A percentile compares a stretch with the other conserved stretches of the same genome.
phyloP scores from a whole-genome alignment of 2,888 invertebrate species.

The Desoria tigrina region DNA sequence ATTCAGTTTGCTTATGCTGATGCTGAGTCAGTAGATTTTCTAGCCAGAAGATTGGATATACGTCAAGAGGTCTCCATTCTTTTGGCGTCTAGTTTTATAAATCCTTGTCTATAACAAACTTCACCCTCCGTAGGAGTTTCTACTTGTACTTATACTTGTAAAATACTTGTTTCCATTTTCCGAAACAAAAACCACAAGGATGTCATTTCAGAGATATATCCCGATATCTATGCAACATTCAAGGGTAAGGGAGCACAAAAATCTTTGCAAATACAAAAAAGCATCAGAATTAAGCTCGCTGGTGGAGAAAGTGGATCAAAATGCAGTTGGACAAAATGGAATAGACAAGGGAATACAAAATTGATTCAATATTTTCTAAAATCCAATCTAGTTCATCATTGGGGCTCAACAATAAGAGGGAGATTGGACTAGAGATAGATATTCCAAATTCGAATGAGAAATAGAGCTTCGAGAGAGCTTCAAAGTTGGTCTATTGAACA shows the following conservation, averaged over 20 bases:
- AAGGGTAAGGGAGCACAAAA: too few relatives aligned
- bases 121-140: not conserved
- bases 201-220: not conserved
- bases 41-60: constrained; percentile 16
- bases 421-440: not conserved
- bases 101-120: not conserved
- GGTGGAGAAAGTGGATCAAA: too few relatives aligned
- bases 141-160: not conserved
- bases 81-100: constrained; percentile 6
- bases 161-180: not conserved
- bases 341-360: constrained; percentile 1
- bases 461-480: not conserved
- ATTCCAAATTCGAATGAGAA: not conserved
- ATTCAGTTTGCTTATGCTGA: constrained; percentile 7
- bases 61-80: constrained; percentile 12
- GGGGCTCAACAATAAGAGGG: not conserved
- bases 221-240: too few relatives aligned
- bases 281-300: too few relatives aligned
- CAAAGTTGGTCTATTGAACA: constrained; percentile 10
- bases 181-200: constrained; percentile 3
- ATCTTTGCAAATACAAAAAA: too few relatives aligned
- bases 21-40: constrained; percentile 12
- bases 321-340: too few relatives aligned
- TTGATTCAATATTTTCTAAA: constrained; percentile 7
- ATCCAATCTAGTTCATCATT: constrained; percentile 11